Conservation (phyloP, 2,113 vertebrate genomes). For the Pterophyllum scalare region DNA sequence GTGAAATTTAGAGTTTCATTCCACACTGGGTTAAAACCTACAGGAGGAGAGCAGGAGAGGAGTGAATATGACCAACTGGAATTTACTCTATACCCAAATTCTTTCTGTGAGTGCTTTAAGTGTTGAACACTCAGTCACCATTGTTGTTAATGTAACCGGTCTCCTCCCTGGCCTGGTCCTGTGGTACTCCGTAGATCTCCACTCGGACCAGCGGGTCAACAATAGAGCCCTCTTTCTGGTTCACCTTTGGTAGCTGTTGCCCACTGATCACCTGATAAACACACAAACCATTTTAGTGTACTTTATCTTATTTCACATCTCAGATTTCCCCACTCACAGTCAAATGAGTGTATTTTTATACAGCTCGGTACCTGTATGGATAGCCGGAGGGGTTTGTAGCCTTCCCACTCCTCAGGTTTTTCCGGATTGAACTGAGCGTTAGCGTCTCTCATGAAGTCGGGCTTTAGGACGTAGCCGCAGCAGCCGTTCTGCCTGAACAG, state of each 20-base stretch:
- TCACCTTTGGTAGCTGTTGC: slow-evolving; percentile 94
- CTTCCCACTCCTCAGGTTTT: slow-evolving; percentile 73
- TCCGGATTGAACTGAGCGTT: slow-evolving; percentile 85
- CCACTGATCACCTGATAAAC: slow-evolving; percentile 91
- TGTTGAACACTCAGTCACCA: slow-evolving; percentile 76
- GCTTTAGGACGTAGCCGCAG: slow-evolving; percentile 92
- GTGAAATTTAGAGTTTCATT: slow-evolving; percentile 87
- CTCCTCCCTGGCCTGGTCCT: slow-evolving; percentile 86
- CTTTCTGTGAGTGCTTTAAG: background rate
- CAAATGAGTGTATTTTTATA: background rate
- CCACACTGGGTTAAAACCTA: slow-evolving; percentile 96
- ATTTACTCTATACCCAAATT: background rate
- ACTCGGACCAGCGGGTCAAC: slow-evolving; percentile 93
- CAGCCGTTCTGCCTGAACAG: slow-evolving; percentile 88
- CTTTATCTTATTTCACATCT: background rate
- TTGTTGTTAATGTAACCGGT: slow-evolving; percentile 94
- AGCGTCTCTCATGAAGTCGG: slow-evolving; percentile 85
- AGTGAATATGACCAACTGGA: background rate
- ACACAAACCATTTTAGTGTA: background rate
- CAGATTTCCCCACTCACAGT: background rate
- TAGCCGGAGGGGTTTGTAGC: slow-evolving; percentile 78
- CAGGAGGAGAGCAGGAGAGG: background rate
- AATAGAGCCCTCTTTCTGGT: slow-evolving; percentile 88
- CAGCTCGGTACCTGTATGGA: slow-evolving; percentile 80
- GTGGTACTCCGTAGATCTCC: slow-evolving; percentile 87